Conservation (phyloP, 2,888 invertebrate species). For the Clepsis dumicolana region DNA sequence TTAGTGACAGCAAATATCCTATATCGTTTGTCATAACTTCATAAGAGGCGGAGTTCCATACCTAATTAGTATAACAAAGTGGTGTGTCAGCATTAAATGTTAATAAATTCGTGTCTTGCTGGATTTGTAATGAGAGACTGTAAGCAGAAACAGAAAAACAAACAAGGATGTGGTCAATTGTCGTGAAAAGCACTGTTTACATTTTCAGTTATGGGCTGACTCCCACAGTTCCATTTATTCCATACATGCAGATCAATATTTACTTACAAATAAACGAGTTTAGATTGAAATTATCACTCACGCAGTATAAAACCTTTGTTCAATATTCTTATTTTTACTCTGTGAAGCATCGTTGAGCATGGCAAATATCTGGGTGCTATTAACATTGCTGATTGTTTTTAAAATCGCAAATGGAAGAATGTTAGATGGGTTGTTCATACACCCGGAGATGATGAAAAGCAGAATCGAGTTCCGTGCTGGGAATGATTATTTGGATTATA, state of each 20-base stretch:
- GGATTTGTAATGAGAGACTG: not conserved
- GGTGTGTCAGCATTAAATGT: too few relatives aligned
- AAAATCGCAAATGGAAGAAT: slow-evolving; percentile 51
- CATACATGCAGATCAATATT: slow-evolving; percentile 31
- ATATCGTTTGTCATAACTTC: too few relatives aligned
- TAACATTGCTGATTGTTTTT: slow-evolving; percentile 55
- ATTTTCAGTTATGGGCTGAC: slow-evolving; percentile 20
- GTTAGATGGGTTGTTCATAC: slow-evolving; percentile 62
- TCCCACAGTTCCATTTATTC: slow-evolving; percentile 33
- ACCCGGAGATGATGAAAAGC: slow-evolving; percentile 68
- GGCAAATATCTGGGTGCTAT: slow-evolving; percentile 58
- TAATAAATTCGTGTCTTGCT: too few relatives aligned
- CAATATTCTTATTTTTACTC: slow-evolving; percentile 45
- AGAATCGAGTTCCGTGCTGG: slow-evolving; percentile 56
- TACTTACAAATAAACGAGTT: slow-evolving; percentile 36
- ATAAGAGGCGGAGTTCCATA: too few relatives aligned
- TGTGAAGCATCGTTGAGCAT: slow-evolving; percentile 53
- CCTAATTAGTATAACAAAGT: too few relatives aligned
- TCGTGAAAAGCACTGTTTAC: slow-evolving; percentile 32
- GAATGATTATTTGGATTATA: slow-evolving; percentile 72
- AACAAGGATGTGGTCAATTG: slow-evolving; percentile 20
- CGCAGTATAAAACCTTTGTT: slow-evolving; percentile 47
- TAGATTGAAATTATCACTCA: slow-evolving; percentile 53
- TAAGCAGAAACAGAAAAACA: not conserved
- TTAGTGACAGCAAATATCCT: too few relatives aligned